Evolutionary conservation across 2,113 vertebrate genomes (phyloP), one percentile per base, ranked within the genome.

Genomic region (Lepisosteus oculatus): DNA sequence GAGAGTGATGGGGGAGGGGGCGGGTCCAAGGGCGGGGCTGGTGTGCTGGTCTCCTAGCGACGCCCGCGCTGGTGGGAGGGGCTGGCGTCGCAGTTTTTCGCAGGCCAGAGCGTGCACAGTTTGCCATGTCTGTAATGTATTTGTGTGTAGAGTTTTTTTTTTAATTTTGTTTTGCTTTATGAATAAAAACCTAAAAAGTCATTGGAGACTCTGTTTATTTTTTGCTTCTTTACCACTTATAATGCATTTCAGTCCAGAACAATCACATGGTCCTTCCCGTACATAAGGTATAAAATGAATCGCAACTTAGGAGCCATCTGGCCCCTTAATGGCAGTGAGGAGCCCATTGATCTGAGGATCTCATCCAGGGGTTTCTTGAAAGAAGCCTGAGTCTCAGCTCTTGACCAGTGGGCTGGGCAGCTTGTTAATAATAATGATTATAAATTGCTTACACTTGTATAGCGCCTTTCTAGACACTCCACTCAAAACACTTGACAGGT

Each of bases 21-120:
- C 0, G 91, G 85, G 1, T 79, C 92, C 7, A 96, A 96, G 82
- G 80, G 89, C 0, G 84, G 91, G 54, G 87, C 95, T 0, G 95
- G 95, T 0, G 95, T 97, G 74, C 76, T 98, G 74, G 96, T 98
- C 70, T 98, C 96, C 0, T 97, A 95, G 87, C 70, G 12, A 1
- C 6, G 55, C 72, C 63, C 7, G 29, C 13, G 8, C 47, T 9
- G 47, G 47, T n/a, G 57, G 43, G 64, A 17, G 14, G 29, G 17
- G 8, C 44, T 68, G 17, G 70, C 12, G 54, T 29, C 41, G 8
- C 69, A 72, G 15, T 64, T 43, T 61, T 65, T 41, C 61, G 64
- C 6, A 64, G 72, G 73, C 74, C 61, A 76, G 42, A 11, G 43
- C 57, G 54, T 41, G 8, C 47, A 9, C 61, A 47, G 15, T 57